phyloP scores from a whole-genome alignment of 2,113 vertebrate species.

The Tragelaphus buxtoni region DNA sequence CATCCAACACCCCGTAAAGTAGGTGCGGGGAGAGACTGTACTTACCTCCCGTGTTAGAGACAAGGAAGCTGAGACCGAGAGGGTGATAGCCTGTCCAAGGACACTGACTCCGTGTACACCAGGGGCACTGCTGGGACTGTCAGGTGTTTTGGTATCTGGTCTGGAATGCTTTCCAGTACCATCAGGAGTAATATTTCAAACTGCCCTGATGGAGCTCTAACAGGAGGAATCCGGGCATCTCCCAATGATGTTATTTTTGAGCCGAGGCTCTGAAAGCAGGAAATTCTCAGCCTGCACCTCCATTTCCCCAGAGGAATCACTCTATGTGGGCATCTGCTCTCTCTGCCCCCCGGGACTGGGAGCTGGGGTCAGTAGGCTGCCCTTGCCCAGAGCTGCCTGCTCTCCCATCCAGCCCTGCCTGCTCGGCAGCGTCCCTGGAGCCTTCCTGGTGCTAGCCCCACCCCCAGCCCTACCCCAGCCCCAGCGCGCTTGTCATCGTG shows the following conservation, averaged over 20 bases:
- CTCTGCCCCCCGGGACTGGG: background rate
- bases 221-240: too few species aligned
- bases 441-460: background rate
- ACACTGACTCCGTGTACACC: background rate
- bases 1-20: rapidly evolving
- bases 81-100: background rate
- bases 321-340: too few species aligned
- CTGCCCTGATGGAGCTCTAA: background rate
- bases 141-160: background rate
- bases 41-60: background rate
- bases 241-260: background rate
- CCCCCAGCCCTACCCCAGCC: rapidly evolving
- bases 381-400: background rate
- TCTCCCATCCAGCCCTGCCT: too few species aligned
- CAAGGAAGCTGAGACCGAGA: background rate
- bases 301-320: background rate
- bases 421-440: rapidly evolving
- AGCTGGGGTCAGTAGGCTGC: background rate
- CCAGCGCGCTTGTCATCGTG: background rate
- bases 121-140: background rate
- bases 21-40: rapidly evolving
- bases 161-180: background rate
- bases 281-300: background rate
- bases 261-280: background rate
- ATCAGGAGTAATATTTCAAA: background rate